phyloP scores from a whole-genome alignment of 2,113 vertebrate genomes.

The Saiga tatarica region DNA sequence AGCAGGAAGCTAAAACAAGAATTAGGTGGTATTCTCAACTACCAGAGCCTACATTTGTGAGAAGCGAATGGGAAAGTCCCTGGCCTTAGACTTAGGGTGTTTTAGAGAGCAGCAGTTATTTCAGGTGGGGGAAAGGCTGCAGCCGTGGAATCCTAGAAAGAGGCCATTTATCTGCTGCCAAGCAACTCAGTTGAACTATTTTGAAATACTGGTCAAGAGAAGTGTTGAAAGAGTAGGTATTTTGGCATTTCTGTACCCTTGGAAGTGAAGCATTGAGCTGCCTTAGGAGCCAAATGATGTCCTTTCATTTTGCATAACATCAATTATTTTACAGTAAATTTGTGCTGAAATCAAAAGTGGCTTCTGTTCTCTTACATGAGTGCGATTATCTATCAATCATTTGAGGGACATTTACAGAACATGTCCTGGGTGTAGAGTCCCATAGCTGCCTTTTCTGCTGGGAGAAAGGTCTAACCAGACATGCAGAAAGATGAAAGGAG shows the following conservation, averaged over 20 bases:
- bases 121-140: background rate
- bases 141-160: background rate
- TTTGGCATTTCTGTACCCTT: background rate
- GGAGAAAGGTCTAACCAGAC: background rate
- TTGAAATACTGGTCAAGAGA: slow-evolving; percentile 27
- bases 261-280: background rate
- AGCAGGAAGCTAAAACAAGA: background rate
- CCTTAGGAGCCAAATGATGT: background rate
- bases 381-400: background rate
- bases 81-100: background rate
- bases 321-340: slow-evolving; percentile 39
- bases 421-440: background rate
- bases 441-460: background rate
- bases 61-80: background rate
- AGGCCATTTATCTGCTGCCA: slow-evolving; percentile 6
- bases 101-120: slow-evolving; percentile 4
- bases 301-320: slow-evolving; percentile 32
- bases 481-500: background rate
- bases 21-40: background rate
- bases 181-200: slow-evolving; percentile 5
- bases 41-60: background rate
- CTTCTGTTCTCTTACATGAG: background rate
- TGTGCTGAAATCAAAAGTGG: slow-evolving; percentile 6
- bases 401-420: background rate
- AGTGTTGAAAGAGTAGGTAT: slow-evolving; percentile 6